phyloP scores from a whole-genome alignment of 2,113 vertebrate genomes.

The Gulo gulo region DNA sequence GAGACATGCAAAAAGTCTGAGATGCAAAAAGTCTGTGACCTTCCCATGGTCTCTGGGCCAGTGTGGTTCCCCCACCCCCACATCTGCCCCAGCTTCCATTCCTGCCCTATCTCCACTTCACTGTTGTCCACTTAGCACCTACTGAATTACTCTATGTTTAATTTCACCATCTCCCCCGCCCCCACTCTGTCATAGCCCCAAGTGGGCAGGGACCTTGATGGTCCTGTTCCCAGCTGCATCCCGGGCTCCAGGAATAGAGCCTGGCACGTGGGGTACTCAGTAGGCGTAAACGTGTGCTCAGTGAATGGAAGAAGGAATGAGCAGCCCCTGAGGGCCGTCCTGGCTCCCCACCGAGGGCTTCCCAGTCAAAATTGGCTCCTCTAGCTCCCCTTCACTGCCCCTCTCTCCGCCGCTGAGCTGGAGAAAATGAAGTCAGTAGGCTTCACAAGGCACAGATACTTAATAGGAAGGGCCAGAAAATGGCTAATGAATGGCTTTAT shows the following conservation, averaged over 20 bases:
- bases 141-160: too few species aligned
- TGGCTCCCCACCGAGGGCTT: neutral
- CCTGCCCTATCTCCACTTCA: neutral
- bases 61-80: neutral
- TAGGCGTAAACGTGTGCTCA: neutral
- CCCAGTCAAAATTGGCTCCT: neutral
- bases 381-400: neutral
- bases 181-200: neutral
- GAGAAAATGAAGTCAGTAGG: neutral
- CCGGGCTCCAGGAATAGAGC: neutral
- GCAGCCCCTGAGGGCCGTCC: neutral
- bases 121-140: neutral
- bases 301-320: neutral
- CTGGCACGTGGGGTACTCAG: neutral
- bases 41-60: neutral
- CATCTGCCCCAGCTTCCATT: neutral
- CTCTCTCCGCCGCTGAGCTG: neutral
- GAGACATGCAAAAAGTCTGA: neutral
- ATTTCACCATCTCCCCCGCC: neutral
- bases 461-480: slow-evolving; percentile 3
- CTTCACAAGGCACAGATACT: neutral
- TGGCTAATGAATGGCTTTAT: neutral
- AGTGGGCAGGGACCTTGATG: neutral
- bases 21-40: neutral
- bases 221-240: neutral